phyloP scores from a whole-genome alignment of 2,113 vertebrate species.

The Orthonyx spaldingii region DNA sequence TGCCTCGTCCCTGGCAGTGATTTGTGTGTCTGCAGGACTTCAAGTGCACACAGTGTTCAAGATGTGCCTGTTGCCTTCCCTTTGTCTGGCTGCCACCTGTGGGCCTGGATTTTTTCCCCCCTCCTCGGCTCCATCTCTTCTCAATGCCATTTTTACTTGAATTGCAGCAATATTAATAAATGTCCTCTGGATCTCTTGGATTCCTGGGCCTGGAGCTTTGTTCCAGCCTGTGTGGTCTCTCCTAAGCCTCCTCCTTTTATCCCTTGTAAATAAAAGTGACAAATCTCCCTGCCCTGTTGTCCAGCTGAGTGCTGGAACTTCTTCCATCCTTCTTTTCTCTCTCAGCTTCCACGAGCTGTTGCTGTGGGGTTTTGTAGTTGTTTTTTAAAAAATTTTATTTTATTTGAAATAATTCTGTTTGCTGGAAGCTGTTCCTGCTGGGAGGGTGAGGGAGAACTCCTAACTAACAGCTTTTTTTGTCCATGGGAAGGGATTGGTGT shows the following conservation, averaged over 20 bases:
- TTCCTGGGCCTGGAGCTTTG: neutral
- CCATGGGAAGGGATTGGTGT: slow-evolving; percentile 39
- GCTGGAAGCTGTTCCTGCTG: neutral
- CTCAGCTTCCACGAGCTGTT: neutral
- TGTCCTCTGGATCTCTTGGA: neutral
- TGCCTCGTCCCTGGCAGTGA: slow-evolving; percentile 63
- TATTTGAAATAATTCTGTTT: slow-evolving; percentile 4
- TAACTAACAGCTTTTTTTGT: slow-evolving; percentile 42
- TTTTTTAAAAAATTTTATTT: neutral
- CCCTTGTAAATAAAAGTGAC: neutral
- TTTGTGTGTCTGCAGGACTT: slow-evolving; percentile 60
- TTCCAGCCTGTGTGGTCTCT: neutral
- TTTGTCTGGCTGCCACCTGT: neutral
- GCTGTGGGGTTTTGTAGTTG: neutral
- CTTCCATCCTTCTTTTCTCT: neutral
- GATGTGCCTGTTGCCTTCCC: neutral
- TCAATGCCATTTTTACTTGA: neutral
- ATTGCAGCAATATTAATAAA: accelerated
- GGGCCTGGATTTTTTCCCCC: neutral
- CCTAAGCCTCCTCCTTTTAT: neutral
- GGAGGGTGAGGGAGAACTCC: slow-evolving; percentile 2
- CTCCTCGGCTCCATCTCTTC: neutral
- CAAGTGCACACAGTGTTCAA: neutral
- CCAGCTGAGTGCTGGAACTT: neutral
- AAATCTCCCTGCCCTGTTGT: neutral